These are phyloP conservation scores for Oryzias melastigma DNA, from an alignment of 2,113 vertebrate species.

Conservation along the genomic window DNA sequence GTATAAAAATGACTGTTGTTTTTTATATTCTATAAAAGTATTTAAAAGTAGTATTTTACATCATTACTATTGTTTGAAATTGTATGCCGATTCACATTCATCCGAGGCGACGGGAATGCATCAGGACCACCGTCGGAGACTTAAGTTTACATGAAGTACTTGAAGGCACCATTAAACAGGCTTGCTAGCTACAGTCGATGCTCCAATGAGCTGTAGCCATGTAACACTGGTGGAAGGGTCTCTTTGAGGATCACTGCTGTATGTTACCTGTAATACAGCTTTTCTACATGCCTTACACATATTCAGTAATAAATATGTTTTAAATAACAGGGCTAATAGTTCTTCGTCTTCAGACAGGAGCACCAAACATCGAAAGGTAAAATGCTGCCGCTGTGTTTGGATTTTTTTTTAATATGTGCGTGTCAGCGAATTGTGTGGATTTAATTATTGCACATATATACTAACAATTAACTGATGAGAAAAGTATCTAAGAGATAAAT, in stretches of 20 bases:
- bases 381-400: slow-evolving; percentile 4
- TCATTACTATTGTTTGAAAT: too few species aligned
- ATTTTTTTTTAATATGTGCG: not conserved
- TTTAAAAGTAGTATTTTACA: too few species aligned
- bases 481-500: too few species aligned
- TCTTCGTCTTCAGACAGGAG: not conserved
- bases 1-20: too few species aligned
- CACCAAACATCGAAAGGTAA: slow-evolving; percentile 37
- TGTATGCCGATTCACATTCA: too few species aligned
- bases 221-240: not conserved
- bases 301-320: not conserved
- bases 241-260: not conserved
- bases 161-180: slow-evolving; percentile 36
- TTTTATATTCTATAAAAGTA: too few species aligned
- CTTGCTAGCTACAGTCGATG: slow-evolving; percentile 11
- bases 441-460: too few species aligned
- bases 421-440: too few species aligned
- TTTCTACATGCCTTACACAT: not conserved
- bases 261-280: slow-evolving; percentile 5
- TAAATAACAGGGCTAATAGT: not conserved
- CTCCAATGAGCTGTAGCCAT: slow-evolving; percentile 10
- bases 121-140: not conserved
- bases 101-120: too few species aligned
- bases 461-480: too few species aligned
- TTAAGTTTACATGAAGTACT: not conserved